These are phyloP conservation scores for Tipula unca DNA, from an alignment of 2,888 invertebrate genomes.

Conservation along the genomic window DNA sequence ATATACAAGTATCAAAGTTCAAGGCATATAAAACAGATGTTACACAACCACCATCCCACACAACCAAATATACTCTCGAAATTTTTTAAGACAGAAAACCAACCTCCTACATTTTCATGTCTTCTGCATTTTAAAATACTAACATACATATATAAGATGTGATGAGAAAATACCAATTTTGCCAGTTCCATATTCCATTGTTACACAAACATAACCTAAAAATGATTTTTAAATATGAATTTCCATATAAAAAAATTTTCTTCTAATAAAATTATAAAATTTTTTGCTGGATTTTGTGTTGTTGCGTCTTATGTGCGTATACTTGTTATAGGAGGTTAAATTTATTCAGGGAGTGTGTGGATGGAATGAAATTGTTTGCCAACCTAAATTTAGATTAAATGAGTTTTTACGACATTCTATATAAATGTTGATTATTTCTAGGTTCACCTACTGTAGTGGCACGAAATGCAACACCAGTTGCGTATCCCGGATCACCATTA, in stretches of 20 bases:
- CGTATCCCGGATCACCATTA: slow-evolving; percentile 58
- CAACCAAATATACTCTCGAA: not conserved
- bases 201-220: not conserved
- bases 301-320: not conserved
- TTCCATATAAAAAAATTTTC: not conserved
- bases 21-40: not conserved
- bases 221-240: not conserved
- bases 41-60: not conserved
- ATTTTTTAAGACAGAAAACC: not conserved
- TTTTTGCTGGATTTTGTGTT: not conserved
- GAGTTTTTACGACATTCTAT: not conserved
- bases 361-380: not conserved
- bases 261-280: not conserved
- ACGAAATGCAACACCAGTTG: slow-evolving; percentile 55
- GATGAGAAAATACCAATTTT: too few species aligned
- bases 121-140: not conserved
- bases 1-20: not conserved
- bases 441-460: slow-evolving; percentile 60
- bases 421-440: slow-evolving; percentile 31
- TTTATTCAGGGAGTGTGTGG: not conserved
- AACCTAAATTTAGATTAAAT: not conserved
- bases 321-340: not conserved
- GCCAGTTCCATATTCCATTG: not conserved
- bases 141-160: too few species aligned
- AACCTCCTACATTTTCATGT: not conserved